Evolutionary conservation across 2,797 vertebrate genomes (phyloP), one percentile per base, ranked within the genome.

Genomic region (Dallia pectoralis): DNA sequence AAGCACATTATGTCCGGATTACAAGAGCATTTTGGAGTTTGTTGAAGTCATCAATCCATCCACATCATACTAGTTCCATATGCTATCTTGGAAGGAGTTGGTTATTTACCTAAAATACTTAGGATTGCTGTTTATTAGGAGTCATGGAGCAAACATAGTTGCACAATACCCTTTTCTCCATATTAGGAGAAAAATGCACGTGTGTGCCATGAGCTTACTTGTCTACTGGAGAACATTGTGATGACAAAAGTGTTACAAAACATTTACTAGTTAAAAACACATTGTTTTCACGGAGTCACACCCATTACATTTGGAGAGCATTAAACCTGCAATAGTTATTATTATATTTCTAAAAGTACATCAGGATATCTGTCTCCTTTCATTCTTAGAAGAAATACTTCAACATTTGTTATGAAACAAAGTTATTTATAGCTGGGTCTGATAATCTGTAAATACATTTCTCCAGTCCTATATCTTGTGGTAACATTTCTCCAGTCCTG

Each of bases 181-280:
- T 85, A 82, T 81, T 83, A 81, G 81, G 81, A 51, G 48, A 77
- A 73, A 81, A 74, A 79, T 61, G 66, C 85, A 83, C 73, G 84
- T 80, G 56, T 75, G 63, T 71, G 73, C 79, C 63, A 68, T 65
- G 81, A 77, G 83, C 90, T 88, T 85, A 85, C 82, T 82, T 81
- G 82, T 85, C 81, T 80, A 77, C 84, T 75, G 75, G 82, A 83
- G 74, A 75, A 82, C 91, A 91, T 88, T 89, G 90, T 86, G 86
- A 87, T 89, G 88, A 87, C 84, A 85, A 84, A 87, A 85, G 77
- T 78, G 82, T 88, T 84, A 85, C 88, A 85, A 84, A 90, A 87
- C 76, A 59, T 88, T 84, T 82, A 76, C 74, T 85, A 69, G 71
- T 88, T 89, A 78, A 83, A 81, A 77, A 81, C 76, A 79, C 80